A percentile compares a stretch with the other conserved stretches of the same genome.
These are phyloP conservation scores for Cheilinus undulatus DNA, from an alignment of 2,113 vertebrate species.

Conservation along the genomic window DNA sequence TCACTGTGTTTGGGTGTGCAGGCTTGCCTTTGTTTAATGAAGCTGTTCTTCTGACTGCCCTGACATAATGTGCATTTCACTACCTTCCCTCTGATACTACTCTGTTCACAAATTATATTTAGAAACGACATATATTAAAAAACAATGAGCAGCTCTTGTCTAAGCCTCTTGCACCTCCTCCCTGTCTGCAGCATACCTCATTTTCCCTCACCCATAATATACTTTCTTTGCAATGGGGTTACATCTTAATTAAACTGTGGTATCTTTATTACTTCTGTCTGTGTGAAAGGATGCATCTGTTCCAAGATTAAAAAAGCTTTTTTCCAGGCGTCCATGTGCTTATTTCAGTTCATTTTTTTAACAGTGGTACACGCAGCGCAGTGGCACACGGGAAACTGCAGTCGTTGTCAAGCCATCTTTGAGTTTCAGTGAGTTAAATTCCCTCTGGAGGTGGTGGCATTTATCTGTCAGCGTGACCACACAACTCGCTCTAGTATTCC, in stretches of 20 bases:
- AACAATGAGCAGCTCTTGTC: background rate
- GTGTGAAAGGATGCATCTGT: constrained; percentile 9
- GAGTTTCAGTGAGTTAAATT: constrained; percentile 26
- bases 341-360: no score
- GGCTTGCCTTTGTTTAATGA: no score
- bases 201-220: constrained; percentile 18
- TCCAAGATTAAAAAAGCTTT: background rate
- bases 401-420: background rate
- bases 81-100: no score
- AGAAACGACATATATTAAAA: constrained; percentile 12
- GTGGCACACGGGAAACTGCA: background rate
- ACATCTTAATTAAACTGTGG: constrained; percentile 19
- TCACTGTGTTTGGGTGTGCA: no score
- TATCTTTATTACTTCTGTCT: constrained; percentile 33
- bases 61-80: no score
- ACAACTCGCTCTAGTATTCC: constrained; percentile 40
- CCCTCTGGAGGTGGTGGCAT: constrained; percentile 37
- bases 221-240: constrained; percentile 15
- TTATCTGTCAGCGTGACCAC: constrained; percentile 50
- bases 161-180: background rate
- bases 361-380: background rate
- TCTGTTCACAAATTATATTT: constrained; percentile 2
- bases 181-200: constrained; percentile 28
- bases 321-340: background rate
- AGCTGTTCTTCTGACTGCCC: no score